Conservation (phyloP, 2,113 vertebrate species). For the Rousettus leschenaultii region DNA sequence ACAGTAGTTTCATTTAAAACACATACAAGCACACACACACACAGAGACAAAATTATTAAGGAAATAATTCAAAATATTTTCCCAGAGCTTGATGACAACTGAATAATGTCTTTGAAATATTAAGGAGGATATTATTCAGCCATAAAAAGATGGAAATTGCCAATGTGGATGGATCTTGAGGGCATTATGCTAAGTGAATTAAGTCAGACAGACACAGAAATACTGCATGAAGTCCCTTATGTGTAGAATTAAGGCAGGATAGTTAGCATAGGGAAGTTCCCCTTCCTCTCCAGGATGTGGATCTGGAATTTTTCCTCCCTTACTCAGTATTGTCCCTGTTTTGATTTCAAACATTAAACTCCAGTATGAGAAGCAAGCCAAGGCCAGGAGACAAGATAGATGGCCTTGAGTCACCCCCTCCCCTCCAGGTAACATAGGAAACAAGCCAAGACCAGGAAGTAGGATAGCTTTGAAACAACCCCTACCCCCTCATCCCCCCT, state of each 20-base stretch:
- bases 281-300: too few relatives aligned
- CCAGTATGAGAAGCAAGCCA: too few relatives aligned
- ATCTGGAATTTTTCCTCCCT: too few relatives aligned
- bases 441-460: too few relatives aligned
- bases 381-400: too few relatives aligned
- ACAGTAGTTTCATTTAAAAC: neutral
- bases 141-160: neutral
- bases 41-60: neutral
- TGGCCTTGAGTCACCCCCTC: too few relatives aligned
- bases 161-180: neutral
- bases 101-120: neutral
- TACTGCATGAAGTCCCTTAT: neutral
- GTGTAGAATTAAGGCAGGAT: neutral
- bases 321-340: too few relatives aligned
- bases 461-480: too few relatives aligned
- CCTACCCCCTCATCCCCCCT: too few relatives aligned
- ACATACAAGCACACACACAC: neutral
- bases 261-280: too few relatives aligned
- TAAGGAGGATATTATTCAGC: neutral
- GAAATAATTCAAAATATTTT: neutral
- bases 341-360: too few relatives aligned
- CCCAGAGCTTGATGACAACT: neutral
- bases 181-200: neutral
- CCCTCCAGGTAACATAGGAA: too few relatives aligned
- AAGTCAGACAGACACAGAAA: neutral